Conservation (phyloP, 2,113 vertebrate genomes). For the Sander vitreus region DNA sequence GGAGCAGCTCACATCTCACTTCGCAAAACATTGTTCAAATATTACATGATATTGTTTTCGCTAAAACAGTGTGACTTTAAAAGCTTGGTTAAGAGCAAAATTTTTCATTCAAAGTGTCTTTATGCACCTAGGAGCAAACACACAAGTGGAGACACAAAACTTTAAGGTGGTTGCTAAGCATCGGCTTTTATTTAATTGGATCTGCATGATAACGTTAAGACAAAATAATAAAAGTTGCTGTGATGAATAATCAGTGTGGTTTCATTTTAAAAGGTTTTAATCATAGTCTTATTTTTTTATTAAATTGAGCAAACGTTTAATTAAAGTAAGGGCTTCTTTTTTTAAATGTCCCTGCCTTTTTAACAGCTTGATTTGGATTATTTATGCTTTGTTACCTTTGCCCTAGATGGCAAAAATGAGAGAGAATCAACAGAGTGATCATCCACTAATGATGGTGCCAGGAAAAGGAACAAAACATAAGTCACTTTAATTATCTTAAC, state of each 20-base stretch:
- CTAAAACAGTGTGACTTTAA: background rate
- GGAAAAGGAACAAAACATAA: constrained; percentile 38
- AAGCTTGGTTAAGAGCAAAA: background rate
- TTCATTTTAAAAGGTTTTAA: background rate
- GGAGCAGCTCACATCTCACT: background rate
- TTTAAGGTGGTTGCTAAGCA: constrained; percentile 1
- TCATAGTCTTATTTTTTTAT: background rate
- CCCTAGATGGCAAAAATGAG: background rate
- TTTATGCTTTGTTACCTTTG: constrained; percentile 21
- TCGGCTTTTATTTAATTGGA: background rate
- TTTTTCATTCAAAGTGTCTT: background rate
- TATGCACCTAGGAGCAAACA: background rate
- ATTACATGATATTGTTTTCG: background rate
- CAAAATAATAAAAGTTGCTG: background rate
- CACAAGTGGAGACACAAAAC: background rate
- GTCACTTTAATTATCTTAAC: constrained; percentile 27
- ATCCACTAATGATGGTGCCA: constrained; percentile 2
- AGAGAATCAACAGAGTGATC: background rate
- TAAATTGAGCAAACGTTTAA: background rate
- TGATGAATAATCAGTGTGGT: background rate
- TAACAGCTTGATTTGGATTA: background rate
- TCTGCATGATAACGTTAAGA: background rate
- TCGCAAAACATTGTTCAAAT: background rate
- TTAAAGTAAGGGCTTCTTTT: background rate
- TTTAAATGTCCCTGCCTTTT: constrained; percentile 6